phyloP scores from a whole-genome alignment of 2,797 vertebrate species.

The Mastacembelus armatus region DNA sequence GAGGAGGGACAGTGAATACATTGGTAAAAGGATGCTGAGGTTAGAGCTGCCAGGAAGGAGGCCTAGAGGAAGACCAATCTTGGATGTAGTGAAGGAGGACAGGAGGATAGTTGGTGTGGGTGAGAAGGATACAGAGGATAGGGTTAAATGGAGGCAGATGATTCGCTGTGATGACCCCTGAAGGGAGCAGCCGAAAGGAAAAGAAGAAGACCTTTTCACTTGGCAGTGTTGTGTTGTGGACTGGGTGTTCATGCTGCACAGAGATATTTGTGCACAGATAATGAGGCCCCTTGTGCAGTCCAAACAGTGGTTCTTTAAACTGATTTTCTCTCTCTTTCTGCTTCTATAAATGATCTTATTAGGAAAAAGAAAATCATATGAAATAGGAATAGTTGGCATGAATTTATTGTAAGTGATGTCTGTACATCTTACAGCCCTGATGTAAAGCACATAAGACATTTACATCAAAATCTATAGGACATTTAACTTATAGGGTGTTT shows the following conservation, averaged over 20 bases:
- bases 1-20: too few species aligned
- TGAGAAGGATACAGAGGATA: too few species aligned
- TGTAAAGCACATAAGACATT: neutral
- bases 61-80: too few species aligned
- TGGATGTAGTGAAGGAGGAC: too few species aligned
- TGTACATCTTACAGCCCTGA: neutral
- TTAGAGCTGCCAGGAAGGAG: too few species aligned
- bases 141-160: too few species aligned
- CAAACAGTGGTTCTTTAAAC: slow-evolving; percentile 2
- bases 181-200: too few species aligned
- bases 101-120: too few species aligned
- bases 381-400: neutral
- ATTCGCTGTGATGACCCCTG: too few species aligned
- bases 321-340: neutral
- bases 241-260: neutral
- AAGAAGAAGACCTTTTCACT: slow-evolving; percentile 11
- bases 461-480: neutral
- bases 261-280: slow-evolving; percentile 15
- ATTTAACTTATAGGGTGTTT: neutral
- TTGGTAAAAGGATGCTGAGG: too few species aligned
- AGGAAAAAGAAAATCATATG: too few species aligned
- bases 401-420: neutral
- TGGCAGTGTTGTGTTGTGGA: slow-evolving; percentile 1
- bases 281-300: slow-evolving; percentile 17
- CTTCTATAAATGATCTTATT: neutral